Evolutionary conservation across 2,113 vertebrate genomes (phyloP).

Genomic region (Leuciscus idus): DNA sequence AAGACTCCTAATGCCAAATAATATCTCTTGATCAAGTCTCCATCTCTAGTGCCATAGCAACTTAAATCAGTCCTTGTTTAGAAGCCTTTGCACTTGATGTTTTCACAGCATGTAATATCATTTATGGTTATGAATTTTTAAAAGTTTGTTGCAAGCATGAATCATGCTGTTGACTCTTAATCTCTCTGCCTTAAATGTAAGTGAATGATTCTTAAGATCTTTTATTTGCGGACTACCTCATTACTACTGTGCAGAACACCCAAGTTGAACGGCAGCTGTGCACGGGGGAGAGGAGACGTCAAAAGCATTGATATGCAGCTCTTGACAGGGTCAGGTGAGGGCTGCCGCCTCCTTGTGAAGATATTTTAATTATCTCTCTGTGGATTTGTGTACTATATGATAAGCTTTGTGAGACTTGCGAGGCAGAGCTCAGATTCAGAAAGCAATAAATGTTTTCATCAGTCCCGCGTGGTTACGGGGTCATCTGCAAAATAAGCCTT

Average conservation of each 20-base stretch:
- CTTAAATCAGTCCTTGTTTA: neutral
- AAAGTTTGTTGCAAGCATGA: neutral
- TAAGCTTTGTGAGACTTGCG: slow-evolving; percentile 40
- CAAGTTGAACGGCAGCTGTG: slow-evolving; percentile 10
- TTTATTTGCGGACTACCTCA: slow-evolving; percentile 7
- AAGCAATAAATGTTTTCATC: slow-evolving; percentile 47
- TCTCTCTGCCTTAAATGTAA: slow-evolving; percentile 19
- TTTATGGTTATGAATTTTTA: neutral
- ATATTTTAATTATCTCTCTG: slow-evolving; percentile 55
- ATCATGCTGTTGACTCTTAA: slow-evolving; percentile 18
- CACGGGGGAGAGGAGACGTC: slow-evolving; percentile 37
- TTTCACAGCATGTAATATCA: slow-evolving; percentile 2
- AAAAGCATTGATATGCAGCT: slow-evolving; percentile 51
- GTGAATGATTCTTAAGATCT: slow-evolving; percentile 27
- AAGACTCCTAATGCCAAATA: neutral
- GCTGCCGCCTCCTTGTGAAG: slow-evolving; percentile 24
- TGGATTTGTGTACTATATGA: slow-evolving; percentile 51
- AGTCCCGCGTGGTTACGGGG: slow-evolving; percentile 39
- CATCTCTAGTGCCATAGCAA: neutral
- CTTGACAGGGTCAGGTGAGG: slow-evolving; percentile 51
- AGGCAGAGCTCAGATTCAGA: slow-evolving; percentile 27
- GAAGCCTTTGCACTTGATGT: neutral
- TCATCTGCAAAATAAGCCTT: slow-evolving; percentile 6
- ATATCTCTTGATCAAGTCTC: neutral
- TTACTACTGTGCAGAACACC: slow-evolving; percentile 28